These are phyloP conservation scores for Phrixothrix hirtus DNA, from an alignment of 2,888 invertebrate genomes.

Conservation along the genomic window DNA sequence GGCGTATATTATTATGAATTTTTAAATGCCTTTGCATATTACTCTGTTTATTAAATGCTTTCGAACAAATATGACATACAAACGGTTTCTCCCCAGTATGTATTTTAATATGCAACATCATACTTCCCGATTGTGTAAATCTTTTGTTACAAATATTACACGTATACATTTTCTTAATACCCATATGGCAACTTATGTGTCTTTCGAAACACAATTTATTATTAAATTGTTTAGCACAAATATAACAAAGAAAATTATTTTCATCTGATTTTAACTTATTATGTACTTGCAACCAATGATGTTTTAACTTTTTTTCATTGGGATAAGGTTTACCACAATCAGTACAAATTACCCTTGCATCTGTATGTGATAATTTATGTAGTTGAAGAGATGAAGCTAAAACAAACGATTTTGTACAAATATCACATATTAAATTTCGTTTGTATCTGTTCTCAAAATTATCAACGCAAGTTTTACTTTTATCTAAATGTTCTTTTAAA, in stretches of 20 bases:
- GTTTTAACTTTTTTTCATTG: slow-evolving; percentile 40
- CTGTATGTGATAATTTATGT: slow-evolving; percentile 40
- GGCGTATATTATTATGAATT: slow-evolving; percentile 8
- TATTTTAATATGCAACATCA: slow-evolving; percentile 10
- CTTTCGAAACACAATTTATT: slow-evolving; percentile 38
- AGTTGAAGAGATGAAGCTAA: slow-evolving; percentile 40
- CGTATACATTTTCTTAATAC: slow-evolving; percentile 1
- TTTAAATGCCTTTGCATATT: slow-evolving; percentile 14
- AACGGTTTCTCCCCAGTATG: slow-evolving; percentile 18
- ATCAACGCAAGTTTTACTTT: slow-evolving; percentile 17
- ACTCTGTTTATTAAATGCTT: slow-evolving; percentile 13
- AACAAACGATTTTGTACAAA: slow-evolving; percentile 41
- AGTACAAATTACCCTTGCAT: slow-evolving; percentile 38
- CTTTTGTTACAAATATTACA: slow-evolving; percentile 11
- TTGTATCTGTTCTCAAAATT: slow-evolving; percentile 37
- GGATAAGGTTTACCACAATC: slow-evolving; percentile 42
- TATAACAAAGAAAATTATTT: slow-evolving; percentile 33
- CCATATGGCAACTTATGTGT: slow-evolving; percentile 26
- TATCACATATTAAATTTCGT: slow-evolving; percentile 40
- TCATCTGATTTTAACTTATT: slow-evolving; percentile 22
- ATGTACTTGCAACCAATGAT: slow-evolving; percentile 38
- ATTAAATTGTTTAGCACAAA: slow-evolving; percentile 36
- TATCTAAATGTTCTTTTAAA: not conserved
- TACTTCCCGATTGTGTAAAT: slow-evolving; percentile 9
- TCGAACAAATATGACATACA: slow-evolving; percentile 16